Conservation (phyloP, 2,797 vertebrate genomes). For the Spizella passerina region DNA sequence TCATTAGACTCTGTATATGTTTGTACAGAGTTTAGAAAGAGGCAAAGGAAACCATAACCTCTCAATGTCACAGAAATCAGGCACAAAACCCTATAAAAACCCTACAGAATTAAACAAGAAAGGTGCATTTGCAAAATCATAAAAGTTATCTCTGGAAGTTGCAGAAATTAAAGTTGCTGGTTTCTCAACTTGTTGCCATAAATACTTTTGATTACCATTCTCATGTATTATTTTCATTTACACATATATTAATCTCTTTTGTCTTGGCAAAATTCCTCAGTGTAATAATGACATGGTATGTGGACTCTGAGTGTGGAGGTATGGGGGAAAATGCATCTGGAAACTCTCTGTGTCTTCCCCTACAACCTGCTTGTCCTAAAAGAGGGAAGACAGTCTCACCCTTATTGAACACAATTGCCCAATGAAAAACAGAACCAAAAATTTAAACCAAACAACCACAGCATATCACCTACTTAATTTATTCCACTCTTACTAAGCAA, state of each 20-base stretch:
- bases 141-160: neutral
- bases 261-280: neutral
- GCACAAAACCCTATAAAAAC: neutral
- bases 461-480: neutral
- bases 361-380: neutral
- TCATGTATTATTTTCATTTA: neutral
- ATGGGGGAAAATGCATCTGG: neutral
- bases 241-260: neutral
- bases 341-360: neutral
- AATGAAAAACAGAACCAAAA: neutral
- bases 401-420: neutral
- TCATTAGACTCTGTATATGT: neutral
- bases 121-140: neutral
- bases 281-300: neutral
- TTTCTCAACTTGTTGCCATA: neutral
- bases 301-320: rapidly evolving
- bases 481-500: neutral
- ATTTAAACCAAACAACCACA: neutral
- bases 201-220: neutral
- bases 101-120: neutral
- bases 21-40: neutral
- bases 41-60: neutral
- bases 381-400: neutral
- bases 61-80: neutral
- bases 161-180: neutral